Evolutionary conservation across 2,888 invertebrate genomes (phyloP), one percentile per base, ranked within the genome.

Genomic region (Strigamia crassipes): DNA sequence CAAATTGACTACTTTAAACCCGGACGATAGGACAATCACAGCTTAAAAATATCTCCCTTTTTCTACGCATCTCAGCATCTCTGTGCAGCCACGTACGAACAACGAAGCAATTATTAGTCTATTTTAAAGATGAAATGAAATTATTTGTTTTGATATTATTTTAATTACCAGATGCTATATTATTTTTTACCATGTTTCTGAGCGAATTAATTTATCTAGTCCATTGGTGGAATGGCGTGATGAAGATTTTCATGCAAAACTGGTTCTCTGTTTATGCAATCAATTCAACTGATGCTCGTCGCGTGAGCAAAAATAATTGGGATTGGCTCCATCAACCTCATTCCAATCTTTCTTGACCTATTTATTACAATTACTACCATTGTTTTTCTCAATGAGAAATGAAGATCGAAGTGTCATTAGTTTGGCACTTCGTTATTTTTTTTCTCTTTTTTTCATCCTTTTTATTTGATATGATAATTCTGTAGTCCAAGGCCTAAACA

Each of bases 121-220:
- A 8, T 23, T 23, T 2, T 77, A 77, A 77, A 31, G 15, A 77
- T 1, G 8, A 61, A 23, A 31, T 6, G 4, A 34, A 31, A 73
- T 73, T 79, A 38, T 41, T 38, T 79, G 21, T 79, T 23, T 27
- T 41, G 23, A 51, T 46, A 9, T 79, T 34, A 46, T 51, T 51
- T 9, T 46, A 31, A 73, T 80, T 51, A n/a, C 27, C 38, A 41
- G 95, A 96, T 86, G 96, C 95, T 42, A 96, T 95, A 88, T 95
- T 88, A 96, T 96, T 6, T 96, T 96, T 88, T 96, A 95, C 89
- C 96, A 96, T 89, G 90, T 96, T 46, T 96, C 96, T 89, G 77
- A 78, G 21, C 86, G 91, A 9, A 89, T 90, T 78, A 89, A 89
- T 23, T 87, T 92, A 21, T 90, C 90, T 3, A 87, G 91, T 85